A percentile compares a stretch with the other conserved stretches of the same genome.
These are phyloP conservation scores for Drosophila busckii DNA, from an alignment of 1,140 invertebrate species.

Conservation along the genomic window DNA sequence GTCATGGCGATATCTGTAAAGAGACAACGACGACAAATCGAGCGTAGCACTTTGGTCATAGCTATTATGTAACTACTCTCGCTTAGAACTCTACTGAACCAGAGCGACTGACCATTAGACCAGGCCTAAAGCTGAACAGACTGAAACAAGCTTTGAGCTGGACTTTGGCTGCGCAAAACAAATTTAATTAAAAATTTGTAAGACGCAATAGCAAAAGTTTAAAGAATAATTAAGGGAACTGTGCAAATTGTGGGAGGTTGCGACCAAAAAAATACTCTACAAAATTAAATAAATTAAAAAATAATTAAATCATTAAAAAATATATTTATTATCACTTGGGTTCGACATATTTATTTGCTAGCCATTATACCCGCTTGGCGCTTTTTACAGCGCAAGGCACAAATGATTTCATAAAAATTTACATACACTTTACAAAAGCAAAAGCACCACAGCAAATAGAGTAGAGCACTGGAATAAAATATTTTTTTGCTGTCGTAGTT, in stretches of 20 bases:
- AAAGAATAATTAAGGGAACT: conserved; percentile 2
- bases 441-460: conserved; percentile 22
- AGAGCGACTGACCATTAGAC: too few species aligned
- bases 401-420: conserved; percentile 10
- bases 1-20: conserved; percentile 3
- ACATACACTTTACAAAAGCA: conserved; percentile 18
- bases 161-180: conserved; percentile 9
- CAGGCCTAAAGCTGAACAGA: too few species aligned
- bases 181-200: conserved; percentile 20
- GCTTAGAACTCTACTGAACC: too few species aligned
- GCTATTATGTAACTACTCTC: too few species aligned
- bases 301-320: background rate
- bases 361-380: too few species aligned
- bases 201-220: conserved; percentile 1
- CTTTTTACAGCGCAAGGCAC: background rate
- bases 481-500: conserved; percentile 4
- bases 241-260: background rate
- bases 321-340: background rate
- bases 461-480: conserved; percentile 22
- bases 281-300: background rate
- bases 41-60: too few species aligned
- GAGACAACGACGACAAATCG: background rate
- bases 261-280: background rate
- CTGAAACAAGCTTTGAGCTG: too few species aligned
- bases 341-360: too few species aligned